phyloP scores from a whole-genome alignment of 2,888 invertebrate genomes.

The Cabera pusaria region DNA sequence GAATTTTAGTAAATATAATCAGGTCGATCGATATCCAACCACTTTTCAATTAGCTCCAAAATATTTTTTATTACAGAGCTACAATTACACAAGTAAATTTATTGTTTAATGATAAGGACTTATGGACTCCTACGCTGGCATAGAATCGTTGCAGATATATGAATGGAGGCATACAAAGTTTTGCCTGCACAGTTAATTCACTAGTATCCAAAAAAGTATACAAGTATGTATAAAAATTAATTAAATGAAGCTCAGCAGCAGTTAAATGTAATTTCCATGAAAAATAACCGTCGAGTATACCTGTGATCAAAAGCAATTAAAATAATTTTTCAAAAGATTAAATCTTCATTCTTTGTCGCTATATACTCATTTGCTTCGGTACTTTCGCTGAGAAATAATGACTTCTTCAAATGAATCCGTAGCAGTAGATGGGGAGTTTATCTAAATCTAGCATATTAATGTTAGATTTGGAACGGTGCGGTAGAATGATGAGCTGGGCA shows the following conservation, averaged over 20 bases:
- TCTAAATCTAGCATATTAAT: slow-evolving; percentile 77
- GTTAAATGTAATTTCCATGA: background rate
- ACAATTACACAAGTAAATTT: slow-evolving; percentile 38
- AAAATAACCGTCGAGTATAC: background rate
- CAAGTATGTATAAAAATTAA: no score
- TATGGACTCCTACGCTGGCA: slow-evolving; percentile 61
- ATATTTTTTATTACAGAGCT: slow-evolving; percentile 5
- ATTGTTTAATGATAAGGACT: slow-evolving; percentile 55
- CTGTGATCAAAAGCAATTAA: slow-evolving; percentile 9
- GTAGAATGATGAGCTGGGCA: slow-evolving; percentile 68
- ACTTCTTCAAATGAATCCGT: slow-evolving; percentile 46
- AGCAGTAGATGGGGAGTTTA: slow-evolving; percentile 46
- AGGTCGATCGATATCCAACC: no score
- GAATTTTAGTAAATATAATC: no score
- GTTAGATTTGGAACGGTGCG: slow-evolving; percentile 72
- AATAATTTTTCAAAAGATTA: slow-evolving; percentile 11
- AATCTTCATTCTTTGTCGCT: slow-evolving; percentile 13
- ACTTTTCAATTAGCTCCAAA: no score
- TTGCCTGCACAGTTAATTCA: slow-evolving; percentile 60
- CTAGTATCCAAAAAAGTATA: slow-evolving; percentile 35
- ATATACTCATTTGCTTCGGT: slow-evolving; percentile 11
- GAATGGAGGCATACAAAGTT: slow-evolving; percentile 66
- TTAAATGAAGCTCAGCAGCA: background rate
- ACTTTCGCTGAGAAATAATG: slow-evolving; percentile 48
- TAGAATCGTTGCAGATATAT: slow-evolving; percentile 58